Conservation (phyloP, 2,113 vertebrate species). For the Geococcyx californianus region DNA sequence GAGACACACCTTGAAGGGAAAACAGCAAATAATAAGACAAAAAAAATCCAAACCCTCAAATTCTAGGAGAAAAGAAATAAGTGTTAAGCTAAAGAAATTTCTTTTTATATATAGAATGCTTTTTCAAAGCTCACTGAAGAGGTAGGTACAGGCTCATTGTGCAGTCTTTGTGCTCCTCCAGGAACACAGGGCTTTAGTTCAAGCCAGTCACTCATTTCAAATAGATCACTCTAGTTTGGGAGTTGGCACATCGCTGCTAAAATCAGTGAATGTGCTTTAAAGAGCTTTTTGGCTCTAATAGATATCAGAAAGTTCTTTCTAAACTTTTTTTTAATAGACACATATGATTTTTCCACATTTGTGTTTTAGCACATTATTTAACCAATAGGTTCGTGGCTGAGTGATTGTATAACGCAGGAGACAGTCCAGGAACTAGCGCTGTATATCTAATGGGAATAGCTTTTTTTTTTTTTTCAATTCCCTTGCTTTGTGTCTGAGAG, state of each 20-base stretch:
- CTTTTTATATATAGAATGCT: not conserved
- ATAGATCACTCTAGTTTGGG: not conserved
- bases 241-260: not conserved
- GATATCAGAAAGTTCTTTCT: not conserved
- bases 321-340: not conserved
- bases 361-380: slow-evolving; percentile 1
- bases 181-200: not conserved
- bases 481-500: not conserved
- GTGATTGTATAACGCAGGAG: not conserved
- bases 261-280: not conserved
- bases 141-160: not conserved
- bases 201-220: not conserved
- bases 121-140: not conserved
- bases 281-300: not conserved
- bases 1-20: not conserved
- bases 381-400: not conserved
- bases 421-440: not conserved
- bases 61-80: not conserved
- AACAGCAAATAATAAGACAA: not conserved
- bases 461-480: not conserved
- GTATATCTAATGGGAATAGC: not conserved
- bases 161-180: not conserved
- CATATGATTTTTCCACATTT: not conserved
- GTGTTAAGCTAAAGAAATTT: not conserved
- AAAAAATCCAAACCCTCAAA: rapidly evolving